Conservation (phyloP, 2,113 vertebrate species). For the Oenanthe oenanthe region DNA sequence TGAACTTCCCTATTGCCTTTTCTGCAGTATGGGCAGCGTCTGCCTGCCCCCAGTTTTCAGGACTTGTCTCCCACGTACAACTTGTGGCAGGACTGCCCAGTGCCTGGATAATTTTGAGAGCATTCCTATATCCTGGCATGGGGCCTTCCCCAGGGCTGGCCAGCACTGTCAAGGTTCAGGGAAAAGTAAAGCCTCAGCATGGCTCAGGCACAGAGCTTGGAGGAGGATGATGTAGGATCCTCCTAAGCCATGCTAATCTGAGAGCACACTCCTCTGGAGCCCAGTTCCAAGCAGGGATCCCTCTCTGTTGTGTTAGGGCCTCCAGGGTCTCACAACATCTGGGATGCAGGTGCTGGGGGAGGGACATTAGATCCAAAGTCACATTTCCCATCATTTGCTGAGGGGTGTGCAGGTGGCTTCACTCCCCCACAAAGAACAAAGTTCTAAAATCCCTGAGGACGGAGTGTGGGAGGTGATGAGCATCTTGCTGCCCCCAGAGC, state of each 20-base stretch:
- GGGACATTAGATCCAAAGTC: not conserved
- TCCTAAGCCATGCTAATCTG: accelerated
- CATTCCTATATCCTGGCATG: not conserved
- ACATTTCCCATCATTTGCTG: not conserved
- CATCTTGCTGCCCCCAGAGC: not conserved
- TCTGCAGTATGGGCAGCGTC: not conserved
- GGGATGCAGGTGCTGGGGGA: not conserved
- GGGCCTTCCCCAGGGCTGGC: not conserved
- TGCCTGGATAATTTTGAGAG: not conserved
- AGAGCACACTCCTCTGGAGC: not conserved
- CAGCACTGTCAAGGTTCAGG: not conserved
- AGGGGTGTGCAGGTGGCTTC: not conserved
- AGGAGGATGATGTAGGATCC: not conserved
- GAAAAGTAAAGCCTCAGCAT: not conserved
- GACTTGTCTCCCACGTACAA: not conserved
- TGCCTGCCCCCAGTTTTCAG: not conserved
- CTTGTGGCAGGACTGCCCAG: not conserved
- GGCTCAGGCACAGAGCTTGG: not conserved
- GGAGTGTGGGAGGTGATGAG: not conserved
- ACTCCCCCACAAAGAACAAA: not conserved
- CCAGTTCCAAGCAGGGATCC: not conserved
- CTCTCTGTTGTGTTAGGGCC: not conserved
- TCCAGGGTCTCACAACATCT: not conserved
- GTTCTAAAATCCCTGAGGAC: not conserved
- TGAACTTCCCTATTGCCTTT: not conserved